These are phyloP conservation scores for Drosophila orosa DNA, from an alignment of 1,140 invertebrate species.

Conservation along the genomic window DNA sequence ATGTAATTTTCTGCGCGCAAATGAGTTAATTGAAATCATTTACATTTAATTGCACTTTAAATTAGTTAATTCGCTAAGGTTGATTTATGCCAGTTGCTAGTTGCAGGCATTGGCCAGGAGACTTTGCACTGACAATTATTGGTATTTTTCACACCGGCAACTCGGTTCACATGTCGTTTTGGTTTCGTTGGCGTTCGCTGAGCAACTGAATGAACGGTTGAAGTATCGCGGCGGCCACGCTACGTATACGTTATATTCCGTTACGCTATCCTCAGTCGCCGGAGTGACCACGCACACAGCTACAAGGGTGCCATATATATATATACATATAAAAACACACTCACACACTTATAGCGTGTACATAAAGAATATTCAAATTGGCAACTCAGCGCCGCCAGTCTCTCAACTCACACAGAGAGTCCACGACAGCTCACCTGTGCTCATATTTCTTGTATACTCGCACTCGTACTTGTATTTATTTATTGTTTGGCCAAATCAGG, in stretches of 20 bases:
- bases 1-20: slow-evolving; percentile 72
- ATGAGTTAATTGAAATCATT: slow-evolving; percentile 79
- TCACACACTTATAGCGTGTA: slow-evolving; percentile 36
- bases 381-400: slow-evolving; percentile 55
- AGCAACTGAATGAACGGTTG: slow-evolving; percentile 58
- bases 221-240: slow-evolving; percentile 31
- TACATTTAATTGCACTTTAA: slow-evolving; percentile 81
- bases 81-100: slow-evolving; percentile 19
- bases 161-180: slow-evolving; percentile 56
- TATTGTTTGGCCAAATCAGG: slow-evolving; percentile 73
- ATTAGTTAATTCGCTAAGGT: slow-evolving; percentile 70
- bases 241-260: slow-evolving; percentile 46
- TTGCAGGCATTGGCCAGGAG: background rate
- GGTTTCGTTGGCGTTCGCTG: slow-evolving; percentile 71
- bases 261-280: slow-evolving; percentile 60
- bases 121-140: slow-evolving; percentile 17
- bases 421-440: slow-evolving; percentile 6
- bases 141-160: slow-evolving; percentile 9
- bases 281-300: slow-evolving; percentile 48
- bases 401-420: slow-evolving; percentile 18
- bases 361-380: slow-evolving; percentile 77
- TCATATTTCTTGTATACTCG: slow-evolving; percentile 40
- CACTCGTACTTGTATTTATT: slow-evolving; percentile 58
- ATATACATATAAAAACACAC: background rate
- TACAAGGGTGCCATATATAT: background rate